Percentiles rank a stretch among this genome's conserved stretches.
phyloP scores from a whole-genome alignment of 2,888 invertebrate species.

The Acanthococcus lagerstroemiae region DNA sequence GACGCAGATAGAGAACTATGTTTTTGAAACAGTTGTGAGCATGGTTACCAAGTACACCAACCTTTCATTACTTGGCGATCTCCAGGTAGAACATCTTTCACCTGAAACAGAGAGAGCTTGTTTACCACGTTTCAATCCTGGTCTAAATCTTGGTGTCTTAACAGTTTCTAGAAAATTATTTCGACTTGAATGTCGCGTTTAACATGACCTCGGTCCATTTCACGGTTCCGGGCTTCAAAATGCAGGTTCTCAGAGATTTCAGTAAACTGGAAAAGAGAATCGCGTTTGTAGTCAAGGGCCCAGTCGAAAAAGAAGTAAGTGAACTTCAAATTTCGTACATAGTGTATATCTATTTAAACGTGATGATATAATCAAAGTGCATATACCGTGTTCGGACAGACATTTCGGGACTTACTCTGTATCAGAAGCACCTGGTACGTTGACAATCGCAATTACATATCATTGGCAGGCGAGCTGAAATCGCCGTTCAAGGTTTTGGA shows the following conservation, averaged over 20 bases:
- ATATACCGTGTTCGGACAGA: constrained; percentile 35
- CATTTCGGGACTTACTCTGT: constrained; percentile 35
- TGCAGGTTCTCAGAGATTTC: constrained; percentile 59
- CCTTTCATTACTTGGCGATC: constrained; percentile 7
- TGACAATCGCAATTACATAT: constrained; percentile 39
- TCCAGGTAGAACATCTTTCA: constrained; percentile 22
- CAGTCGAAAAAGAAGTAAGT: background rate
- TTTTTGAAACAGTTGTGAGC: constrained; percentile 25
- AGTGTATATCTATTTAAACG: background rate
- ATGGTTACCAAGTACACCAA: constrained; percentile 30
- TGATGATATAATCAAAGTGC: background rate
- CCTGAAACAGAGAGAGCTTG: no score
- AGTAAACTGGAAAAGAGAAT: constrained; percentile 50
- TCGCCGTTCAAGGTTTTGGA: constrained; percentile 42
- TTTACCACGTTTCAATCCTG: no score
- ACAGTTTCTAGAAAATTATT: constrained; percentile 53
- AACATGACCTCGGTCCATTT: constrained; percentile 54
- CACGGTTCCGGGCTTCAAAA: constrained; percentile 54
- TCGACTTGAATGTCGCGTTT: constrained; percentile 53
- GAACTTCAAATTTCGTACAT: background rate
- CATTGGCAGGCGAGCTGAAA: constrained; percentile 39
- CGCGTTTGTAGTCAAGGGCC: constrained; percentile 41
- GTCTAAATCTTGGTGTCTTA: constrained; percentile 34
- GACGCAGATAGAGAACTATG: constrained; percentile 18
- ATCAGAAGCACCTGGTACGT: constrained; percentile 41